phyloP scores from a whole-genome alignment of 1,140 invertebrate genomes.

The Lordiphosa mommai region DNA sequence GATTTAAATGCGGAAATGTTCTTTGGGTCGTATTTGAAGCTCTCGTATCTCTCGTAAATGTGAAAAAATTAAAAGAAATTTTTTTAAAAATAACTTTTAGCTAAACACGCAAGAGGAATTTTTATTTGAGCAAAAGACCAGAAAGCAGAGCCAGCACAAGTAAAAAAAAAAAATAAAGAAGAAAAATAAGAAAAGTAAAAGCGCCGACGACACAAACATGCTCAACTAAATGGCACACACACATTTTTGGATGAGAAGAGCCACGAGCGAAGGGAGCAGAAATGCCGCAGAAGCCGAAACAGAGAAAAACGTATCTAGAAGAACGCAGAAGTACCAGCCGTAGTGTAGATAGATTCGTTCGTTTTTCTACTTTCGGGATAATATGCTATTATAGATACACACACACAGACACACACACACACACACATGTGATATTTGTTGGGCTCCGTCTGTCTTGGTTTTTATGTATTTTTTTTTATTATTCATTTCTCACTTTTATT shows the following conservation, averaged over 20 bases:
- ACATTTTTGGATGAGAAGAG: slow-evolving; percentile 2
- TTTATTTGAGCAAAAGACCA: slow-evolving; percentile 71
- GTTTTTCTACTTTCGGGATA: slow-evolving; percentile 23
- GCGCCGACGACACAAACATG: slow-evolving; percentile 36
- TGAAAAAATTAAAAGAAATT: slow-evolving; percentile 67
- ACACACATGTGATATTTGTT: slow-evolving; percentile 9
- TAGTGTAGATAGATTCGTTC: not conserved
- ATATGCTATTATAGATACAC: slow-evolving; percentile 33
- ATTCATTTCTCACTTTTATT: slow-evolving; percentile 30
- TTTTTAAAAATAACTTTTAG: slow-evolving; percentile 80
- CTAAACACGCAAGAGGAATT: slow-evolving; percentile 79
- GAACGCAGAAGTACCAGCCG: slow-evolving; percentile 9
- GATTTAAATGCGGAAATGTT: slow-evolving; percentile 32
- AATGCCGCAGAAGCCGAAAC: slow-evolving; percentile 9
- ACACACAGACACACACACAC: slow-evolving; percentile 15
- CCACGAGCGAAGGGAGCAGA: slow-evolving; percentile 7
- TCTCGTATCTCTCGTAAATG: slow-evolving; percentile 53
- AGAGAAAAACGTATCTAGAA: slow-evolving; percentile 18
- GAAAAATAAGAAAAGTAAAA: slow-evolving; percentile 45
- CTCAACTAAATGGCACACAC: slow-evolving; percentile 1
- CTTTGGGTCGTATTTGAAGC: slow-evolving; percentile 47
- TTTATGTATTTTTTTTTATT: slow-evolving; percentile 2
- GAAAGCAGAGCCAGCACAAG: slow-evolving; percentile 18
- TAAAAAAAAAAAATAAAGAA: slow-evolving; percentile 16
- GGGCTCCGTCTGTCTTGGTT: slow-evolving; percentile 2